These are phyloP conservation scores for Vulpes ferrilata DNA, from an alignment of 2,113 vertebrate genomes.

Conservation along the genomic window DNA sequence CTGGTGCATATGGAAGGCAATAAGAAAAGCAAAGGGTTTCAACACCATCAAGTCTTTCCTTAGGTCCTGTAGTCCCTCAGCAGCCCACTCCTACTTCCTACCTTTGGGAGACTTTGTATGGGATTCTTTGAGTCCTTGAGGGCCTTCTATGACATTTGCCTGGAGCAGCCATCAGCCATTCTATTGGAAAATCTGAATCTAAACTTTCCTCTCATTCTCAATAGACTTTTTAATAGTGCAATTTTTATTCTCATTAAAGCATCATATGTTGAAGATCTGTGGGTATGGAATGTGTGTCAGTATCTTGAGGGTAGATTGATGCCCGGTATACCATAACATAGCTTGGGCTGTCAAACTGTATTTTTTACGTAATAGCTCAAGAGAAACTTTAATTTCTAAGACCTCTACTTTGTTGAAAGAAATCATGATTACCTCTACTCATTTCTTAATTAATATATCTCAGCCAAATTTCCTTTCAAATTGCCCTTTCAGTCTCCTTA, in stretches of 20 bases:
- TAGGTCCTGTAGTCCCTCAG: not conserved
- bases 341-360: not conserved
- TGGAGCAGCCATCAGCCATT: not conserved
- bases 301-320: not conserved
- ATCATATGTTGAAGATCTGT: not conserved
- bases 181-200: not conserved
- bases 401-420: not conserved
- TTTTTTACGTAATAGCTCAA: not conserved
- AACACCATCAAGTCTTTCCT: not conserved
- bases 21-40: not conserved
- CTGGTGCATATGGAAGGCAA: not conserved
- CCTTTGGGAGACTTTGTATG: not conserved
- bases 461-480: not conserved
- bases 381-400: conserved; percentile 2
- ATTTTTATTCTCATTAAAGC: not conserved
- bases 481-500: not conserved
- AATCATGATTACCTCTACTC: not conserved
- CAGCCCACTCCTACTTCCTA: not conserved
- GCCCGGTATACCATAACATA: not conserved
- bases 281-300: not conserved
- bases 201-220: not conserved
- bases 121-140: not conserved
- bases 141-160: not conserved
- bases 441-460: not conserved
- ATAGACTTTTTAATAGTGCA: not conserved